phyloP scores from a whole-genome alignment of 2,888 invertebrate species.

The Eledone cirrhosa region DNA sequence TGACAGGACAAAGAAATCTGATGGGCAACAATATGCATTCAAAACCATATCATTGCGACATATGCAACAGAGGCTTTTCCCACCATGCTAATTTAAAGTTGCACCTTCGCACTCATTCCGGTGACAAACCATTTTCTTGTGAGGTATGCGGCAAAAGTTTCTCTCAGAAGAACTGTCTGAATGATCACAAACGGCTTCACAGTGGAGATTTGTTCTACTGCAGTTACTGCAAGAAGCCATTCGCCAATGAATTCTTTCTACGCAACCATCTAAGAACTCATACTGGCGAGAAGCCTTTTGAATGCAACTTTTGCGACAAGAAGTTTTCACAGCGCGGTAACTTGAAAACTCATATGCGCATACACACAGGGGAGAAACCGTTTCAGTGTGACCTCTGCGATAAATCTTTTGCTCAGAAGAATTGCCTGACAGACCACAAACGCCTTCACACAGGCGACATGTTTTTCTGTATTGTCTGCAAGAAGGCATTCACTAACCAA shows the following conservation, averaged over 20 bases:
- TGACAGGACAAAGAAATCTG: too few relatives aligned
- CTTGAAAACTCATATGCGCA: conserved; percentile 39
- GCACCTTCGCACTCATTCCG: conserved; percentile 16
- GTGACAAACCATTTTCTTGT: conserved; percentile 8
- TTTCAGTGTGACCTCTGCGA: conserved; percentile 39
- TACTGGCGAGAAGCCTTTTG: conserved; percentile 37
- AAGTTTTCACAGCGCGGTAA: conserved; percentile 37
- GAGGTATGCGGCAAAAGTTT: conserved; percentile 17
- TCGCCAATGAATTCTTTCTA: conserved; percentile 14
- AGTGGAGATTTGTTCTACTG: conserved; percentile 17
- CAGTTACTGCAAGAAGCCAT: conserved; percentile 24
- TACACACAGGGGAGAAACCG: conserved; percentile 37
- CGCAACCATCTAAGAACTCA: conserved; percentile 36
- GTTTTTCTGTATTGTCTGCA: conserved; percentile 19
- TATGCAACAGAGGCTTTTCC: conserved; percentile 9
- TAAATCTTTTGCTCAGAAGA: conserved; percentile 28
- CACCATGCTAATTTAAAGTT: conserved; percentile 11
- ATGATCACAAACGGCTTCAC: conserved; percentile 10
- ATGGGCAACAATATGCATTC: too few relatives aligned
- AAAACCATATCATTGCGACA: neutral
- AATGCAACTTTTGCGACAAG: conserved; percentile 40
- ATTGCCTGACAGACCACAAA: conserved; percentile 9
- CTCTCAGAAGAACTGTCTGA: conserved; percentile 20
- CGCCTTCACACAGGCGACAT: neutral
- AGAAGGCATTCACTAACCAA: conserved; percentile 20